These are phyloP conservation scores for Cephalophus harveyi DNA, from an alignment of 2,113 vertebrate genomes.

Conservation along the genomic window DNA sequence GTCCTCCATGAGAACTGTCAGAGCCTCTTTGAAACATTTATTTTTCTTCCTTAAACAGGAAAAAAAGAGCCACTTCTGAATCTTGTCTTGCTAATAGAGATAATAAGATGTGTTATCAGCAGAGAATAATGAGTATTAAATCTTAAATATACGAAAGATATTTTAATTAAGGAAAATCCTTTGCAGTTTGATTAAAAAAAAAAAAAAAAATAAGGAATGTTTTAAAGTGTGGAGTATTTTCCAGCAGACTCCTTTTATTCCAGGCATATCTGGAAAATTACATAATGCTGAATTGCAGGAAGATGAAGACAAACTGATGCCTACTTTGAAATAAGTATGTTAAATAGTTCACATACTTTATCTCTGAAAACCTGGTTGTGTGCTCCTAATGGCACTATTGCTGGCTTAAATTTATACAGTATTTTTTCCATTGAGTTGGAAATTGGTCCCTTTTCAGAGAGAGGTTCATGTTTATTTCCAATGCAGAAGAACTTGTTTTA, in stretches of 20 bases:
- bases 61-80: neutral
- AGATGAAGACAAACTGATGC: slow-evolving; percentile 67
- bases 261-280: slow-evolving; percentile 53
- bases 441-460: slow-evolving; percentile 63
- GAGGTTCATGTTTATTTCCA: slow-evolving; percentile 70
- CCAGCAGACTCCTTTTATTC: slow-evolving; percentile 27
- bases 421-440: slow-evolving; percentile 63
- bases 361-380: slow-evolving; percentile 60
- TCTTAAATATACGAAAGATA: neutral
- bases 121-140: slow-evolving; percentile 11
- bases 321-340: slow-evolving; percentile 70
- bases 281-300: slow-evolving; percentile 37
- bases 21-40: slow-evolving; percentile 43
- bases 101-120: slow-evolving; percentile 1
- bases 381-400: slow-evolving; percentile 46
- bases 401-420: slow-evolving; percentile 67
- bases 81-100: neutral
- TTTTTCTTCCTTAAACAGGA: slow-evolving; percentile 25
- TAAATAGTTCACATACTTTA: slow-evolving; percentile 68
- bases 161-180: slow-evolving; percentile 19
- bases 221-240: slow-evolving; percentile 9
- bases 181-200: neutral
- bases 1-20: slow-evolving; percentile 68
- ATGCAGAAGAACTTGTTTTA: slow-evolving; percentile 66
- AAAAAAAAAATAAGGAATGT: neutral